These are phyloP conservation scores for Bombycilla garrulus DNA, from an alignment of 2,113 vertebrate species.

Conservation along the genomic window DNA sequence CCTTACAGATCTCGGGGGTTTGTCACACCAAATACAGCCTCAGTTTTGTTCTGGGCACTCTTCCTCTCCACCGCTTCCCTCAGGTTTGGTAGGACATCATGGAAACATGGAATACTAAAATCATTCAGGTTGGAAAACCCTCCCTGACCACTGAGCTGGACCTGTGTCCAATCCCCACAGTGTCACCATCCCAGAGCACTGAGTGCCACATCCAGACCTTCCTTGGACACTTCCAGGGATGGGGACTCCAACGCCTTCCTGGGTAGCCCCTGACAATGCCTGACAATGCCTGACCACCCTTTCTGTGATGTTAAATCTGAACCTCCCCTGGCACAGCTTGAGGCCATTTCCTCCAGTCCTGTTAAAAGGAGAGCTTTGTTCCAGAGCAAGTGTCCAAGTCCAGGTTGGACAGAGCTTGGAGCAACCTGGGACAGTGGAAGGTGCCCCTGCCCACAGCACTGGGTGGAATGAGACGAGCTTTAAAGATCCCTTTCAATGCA, in stretches of 20 bases:
- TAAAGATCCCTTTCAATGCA: background rate
- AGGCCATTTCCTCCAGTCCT: background rate
- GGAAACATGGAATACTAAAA: background rate
- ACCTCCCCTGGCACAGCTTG: background rate
- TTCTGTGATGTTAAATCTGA: background rate
- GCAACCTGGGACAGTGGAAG: background rate
- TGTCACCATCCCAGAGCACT: background rate
- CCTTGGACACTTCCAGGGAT: background rate
- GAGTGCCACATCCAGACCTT: background rate
- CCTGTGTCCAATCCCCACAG: fast-evolving
- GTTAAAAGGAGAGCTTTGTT: background rate
- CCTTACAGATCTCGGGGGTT: fast-evolving
- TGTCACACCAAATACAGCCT: background rate
- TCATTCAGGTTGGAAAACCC: background rate
- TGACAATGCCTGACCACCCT: background rate
- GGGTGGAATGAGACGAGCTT: fast-evolving
- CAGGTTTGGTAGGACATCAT: background rate
- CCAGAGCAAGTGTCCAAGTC: background rate
- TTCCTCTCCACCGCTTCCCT: background rate
- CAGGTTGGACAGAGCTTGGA: background rate
- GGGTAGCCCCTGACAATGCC: background rate
- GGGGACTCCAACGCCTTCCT: background rate
- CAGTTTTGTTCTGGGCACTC: background rate
- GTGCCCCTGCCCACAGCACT: background rate
- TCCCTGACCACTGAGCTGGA: fast-evolving